Evolutionary conservation across 1,140 invertebrate genomes (phyloP), one percentile per base, ranked within the genome.

Genomic region (Drosophila albomicans): DNA sequence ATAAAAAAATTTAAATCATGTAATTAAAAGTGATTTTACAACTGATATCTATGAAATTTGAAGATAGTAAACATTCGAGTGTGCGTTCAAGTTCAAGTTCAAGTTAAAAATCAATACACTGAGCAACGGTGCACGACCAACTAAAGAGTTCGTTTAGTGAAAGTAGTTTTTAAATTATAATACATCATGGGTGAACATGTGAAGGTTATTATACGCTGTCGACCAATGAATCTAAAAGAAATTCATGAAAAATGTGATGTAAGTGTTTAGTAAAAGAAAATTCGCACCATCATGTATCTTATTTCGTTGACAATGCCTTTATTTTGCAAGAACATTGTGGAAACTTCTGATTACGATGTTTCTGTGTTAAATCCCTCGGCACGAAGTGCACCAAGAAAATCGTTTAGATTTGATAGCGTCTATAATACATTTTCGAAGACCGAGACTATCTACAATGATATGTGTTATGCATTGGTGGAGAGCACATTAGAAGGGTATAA

Each of bases 161-260:
- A 28, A 25, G 10, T 30, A n/a, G 1, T 30, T 52, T 32, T 48
- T 48, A 1, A 8, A 1, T 48, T 49, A 10, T 16, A 16, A 7
- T 38, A 11, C 1, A 81, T 63, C 45, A 95, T 95, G 95, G 94
- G 96, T 49, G 98, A 98, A 94, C 95, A 96, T 76, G 97, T 98
- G 16, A 97, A 97, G 94, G 97, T 98, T 13, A 96, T 98, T 51
- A 97, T 98, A 69, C 94, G 98, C 93, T 99, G 98, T 94, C 95
- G 98, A 38, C 98, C 98, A 13, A 97, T 98, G 94, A 98, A 97
- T 93, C 93, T 93, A 57, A 93, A 96, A 77, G 97, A 98, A 93
- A 94, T 94, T 63, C 94, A 94, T 51, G 91, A 96, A 13, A 95
- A 96, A 64, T 96, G 96, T 92, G 94, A 96, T 92, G 96, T 84